A percentile compares a stretch with the other conserved stretches of the same genome.
phyloP scores from a whole-genome alignment of 2,797 vertebrate genomes.

The Cryptoprocta ferox region DNA sequence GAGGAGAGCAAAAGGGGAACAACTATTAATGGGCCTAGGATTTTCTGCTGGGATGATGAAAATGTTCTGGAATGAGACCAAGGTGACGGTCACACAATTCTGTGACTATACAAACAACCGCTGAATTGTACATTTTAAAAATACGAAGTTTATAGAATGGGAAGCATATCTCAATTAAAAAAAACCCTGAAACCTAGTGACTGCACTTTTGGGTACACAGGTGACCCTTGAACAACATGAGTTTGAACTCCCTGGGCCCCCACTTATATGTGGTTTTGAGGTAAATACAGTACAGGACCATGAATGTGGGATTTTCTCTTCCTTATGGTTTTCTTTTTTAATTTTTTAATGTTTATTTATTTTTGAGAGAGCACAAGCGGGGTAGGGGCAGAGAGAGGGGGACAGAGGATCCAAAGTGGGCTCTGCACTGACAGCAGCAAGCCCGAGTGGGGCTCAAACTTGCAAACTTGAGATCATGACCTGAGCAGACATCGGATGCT shows the following conservation, averaged over 20 bases:
- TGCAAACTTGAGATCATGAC: too few species aligned
- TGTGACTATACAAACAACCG: not conserved
- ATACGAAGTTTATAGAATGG: not conserved
- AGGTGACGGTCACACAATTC: not conserved
- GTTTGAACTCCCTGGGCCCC: not conserved
- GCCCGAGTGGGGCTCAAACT: too few species aligned
- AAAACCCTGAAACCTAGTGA: not conserved
- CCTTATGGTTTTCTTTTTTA: not conserved
- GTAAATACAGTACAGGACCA: not conserved
- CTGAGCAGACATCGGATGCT: too few species aligned
- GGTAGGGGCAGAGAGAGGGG: too few species aligned
- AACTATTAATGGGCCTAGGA: accelerated
- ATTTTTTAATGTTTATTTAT: too few species aligned
- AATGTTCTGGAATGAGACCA: not conserved
- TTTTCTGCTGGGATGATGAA: not conserved
- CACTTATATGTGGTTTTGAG: not conserved
- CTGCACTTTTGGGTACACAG: not conserved
- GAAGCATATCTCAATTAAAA: not conserved
- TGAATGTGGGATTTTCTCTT: not conserved
- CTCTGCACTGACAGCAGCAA: too few species aligned
- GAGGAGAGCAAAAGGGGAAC: not conserved
- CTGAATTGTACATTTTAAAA: not conserved
- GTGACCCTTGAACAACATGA: not conserved
- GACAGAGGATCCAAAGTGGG: too few species aligned
- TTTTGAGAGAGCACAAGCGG: too few species aligned